Evolutionary conservation across 2,888 invertebrate genomes (phyloP).

Genomic region (Tinea pellionella): DNA sequence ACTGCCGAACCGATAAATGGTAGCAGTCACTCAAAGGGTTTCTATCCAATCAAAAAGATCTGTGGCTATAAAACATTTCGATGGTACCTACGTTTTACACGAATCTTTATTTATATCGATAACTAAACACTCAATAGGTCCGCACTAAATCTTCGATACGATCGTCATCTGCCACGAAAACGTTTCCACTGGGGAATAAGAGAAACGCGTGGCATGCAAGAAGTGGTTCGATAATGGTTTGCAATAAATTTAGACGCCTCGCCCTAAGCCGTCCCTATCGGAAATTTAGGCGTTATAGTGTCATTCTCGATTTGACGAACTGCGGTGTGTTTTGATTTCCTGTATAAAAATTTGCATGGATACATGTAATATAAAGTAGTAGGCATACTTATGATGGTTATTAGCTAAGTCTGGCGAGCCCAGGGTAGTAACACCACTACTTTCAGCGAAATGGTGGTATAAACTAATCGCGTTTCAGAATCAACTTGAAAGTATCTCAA

Average conservation of each 20-base stretch:
- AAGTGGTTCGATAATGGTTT: slow-evolving; percentile 35
- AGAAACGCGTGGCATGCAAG: slow-evolving; percentile 37
- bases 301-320: slow-evolving; percentile 10
- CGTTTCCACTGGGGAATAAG: slow-evolving; percentile 8
- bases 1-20: not conserved
- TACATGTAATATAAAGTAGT: no score
- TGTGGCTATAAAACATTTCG: not conserved
- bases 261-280: slow-evolving; percentile 25
- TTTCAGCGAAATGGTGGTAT: no score
- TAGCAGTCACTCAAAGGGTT: not conserved
- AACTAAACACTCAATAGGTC: slow-evolving; percentile 7
- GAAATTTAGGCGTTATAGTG: slow-evolving; percentile 14
- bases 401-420: no score
- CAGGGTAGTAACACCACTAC: no score
- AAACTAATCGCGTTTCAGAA: no score
- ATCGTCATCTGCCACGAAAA: slow-evolving; percentile 10
- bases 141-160: not conserved
- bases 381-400: no score
- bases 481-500: no score
- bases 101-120: not conserved
- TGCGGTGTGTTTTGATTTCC: not conserved
- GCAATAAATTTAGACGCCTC: slow-evolving; percentile 34
- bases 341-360: no score
- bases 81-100: not conserved
- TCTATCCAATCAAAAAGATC: not conserved